These are phyloP conservation scores for Invenusta paracnida DNA, from an alignment of 2,888 invertebrate species.

Conservation along the genomic window DNA sequence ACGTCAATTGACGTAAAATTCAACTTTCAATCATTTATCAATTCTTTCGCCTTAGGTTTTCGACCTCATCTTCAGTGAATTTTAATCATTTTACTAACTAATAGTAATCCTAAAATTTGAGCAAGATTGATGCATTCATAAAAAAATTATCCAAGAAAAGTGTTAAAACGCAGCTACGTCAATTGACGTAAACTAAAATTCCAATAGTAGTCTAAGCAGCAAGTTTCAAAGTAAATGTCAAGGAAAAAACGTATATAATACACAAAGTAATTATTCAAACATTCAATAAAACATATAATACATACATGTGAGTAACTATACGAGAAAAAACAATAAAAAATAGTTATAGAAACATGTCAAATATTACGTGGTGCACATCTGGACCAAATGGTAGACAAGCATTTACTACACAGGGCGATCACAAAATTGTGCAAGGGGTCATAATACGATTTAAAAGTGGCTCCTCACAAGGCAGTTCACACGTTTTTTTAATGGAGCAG, in stretches of 20 bases:
- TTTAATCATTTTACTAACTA: neutral
- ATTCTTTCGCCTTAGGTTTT: neutral
- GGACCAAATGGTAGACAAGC: no score
- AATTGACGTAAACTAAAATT: neutral
- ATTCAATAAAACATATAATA: no score
- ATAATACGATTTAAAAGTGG: neutral
- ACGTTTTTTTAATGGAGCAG: neutral
- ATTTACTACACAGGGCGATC: neutral
- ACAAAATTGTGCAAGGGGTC: neutral
- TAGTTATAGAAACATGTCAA: no score
- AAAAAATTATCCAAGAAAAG: neutral
- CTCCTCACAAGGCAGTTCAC: neutral
- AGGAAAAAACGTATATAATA: no score
- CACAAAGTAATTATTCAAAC: no score
- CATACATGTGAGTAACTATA: no score
- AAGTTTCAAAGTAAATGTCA: neutral
- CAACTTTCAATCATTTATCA: neutral
- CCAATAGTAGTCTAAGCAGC: neutral
- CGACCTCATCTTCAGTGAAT: neutral
- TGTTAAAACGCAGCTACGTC: neutral
- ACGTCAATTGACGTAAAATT: neutral
- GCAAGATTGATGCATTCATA: neutral
- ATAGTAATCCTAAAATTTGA: neutral
- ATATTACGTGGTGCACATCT: no score
- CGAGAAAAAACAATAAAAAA: no score